Percentiles rank a stretch among this genome's conserved stretches.
phyloP scores from a whole-genome alignment of 2,797 vertebrate genomes.

The Paedocypris micromegethes region DNA sequence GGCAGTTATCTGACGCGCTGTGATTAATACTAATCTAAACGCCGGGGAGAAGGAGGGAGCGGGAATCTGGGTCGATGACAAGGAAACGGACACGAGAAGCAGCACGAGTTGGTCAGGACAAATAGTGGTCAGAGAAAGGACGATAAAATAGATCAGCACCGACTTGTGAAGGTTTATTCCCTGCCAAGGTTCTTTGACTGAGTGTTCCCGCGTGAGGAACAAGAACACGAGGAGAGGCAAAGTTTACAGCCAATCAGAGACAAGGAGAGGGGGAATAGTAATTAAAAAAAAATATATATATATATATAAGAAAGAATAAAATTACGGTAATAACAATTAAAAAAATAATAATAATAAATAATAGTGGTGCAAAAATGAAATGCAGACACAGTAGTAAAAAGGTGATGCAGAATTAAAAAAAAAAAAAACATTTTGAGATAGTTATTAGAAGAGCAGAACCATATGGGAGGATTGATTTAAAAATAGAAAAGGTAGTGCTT shows the following conservation, averaged over 20 bases:
- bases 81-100: conserved; percentile 23
- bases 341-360: too few relatives aligned
- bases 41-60: neutral
- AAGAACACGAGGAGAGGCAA: conserved; percentile 4
- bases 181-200: neutral
- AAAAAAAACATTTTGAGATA: too few relatives aligned
- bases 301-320: too few relatives aligned
- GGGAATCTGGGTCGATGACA: conserved; percentile 34
- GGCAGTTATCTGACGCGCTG: conserved; percentile 2
- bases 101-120: conserved; percentile 5
- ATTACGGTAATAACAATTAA: too few relatives aligned
- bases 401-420: too few relatives aligned
- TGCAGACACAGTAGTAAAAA: too few relatives aligned
- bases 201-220: conserved; percentile 23
- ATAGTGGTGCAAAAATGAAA: too few relatives aligned
- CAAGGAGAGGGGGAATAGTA: neutral
- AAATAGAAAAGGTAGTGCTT: conserved; percentile 18
- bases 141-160: conserved; percentile 25
- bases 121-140: conserved; percentile 21
- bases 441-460: neutral
- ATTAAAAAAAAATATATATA: conserved; percentile 24
- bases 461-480: conserved; percentile 21
- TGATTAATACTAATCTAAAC: conserved; percentile 10
- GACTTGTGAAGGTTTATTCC: conserved; percentile 3
- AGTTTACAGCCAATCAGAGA: conserved; percentile 9